Percentiles rank a stretch among this genome's conserved stretches.
Conservation (phyloP, 2,888 invertebrate genomes). For the Drosophila mimetica region DNA sequence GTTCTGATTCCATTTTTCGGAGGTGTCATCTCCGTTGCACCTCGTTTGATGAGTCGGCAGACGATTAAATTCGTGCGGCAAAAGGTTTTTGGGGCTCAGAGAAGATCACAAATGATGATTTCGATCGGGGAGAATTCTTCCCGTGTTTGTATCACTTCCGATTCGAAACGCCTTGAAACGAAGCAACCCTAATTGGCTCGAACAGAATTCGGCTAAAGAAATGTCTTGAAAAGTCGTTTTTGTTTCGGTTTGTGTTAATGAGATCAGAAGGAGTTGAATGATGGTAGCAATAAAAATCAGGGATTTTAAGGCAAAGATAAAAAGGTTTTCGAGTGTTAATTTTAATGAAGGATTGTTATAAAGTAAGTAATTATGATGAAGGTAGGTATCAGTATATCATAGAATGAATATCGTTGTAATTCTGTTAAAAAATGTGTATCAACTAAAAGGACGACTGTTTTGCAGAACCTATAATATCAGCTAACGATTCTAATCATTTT, state of each 20-base stretch:
- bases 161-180: conserved; percentile 48
- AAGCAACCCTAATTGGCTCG: conserved; percentile 39
- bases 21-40: conserved; percentile 73
- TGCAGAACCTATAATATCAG: too few species aligned
- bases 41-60: conserved; percentile 70
- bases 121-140: conserved; percentile 26
- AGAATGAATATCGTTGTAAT: background rate
- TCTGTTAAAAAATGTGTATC: background rate
- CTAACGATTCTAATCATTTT: too few species aligned
- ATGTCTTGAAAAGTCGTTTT: conserved; percentile 5
- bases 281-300: conserved; percentile 20
- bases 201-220: conserved; percentile 26
- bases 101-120: conserved; percentile 34
- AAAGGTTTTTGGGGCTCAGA: conserved; percentile 5
- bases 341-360: conserved; percentile 11
- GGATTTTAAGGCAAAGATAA: conserved; percentile 10
- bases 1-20: conserved; percentile 17
- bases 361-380: conserved; percentile 6
- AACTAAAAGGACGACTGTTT: too few species aligned
- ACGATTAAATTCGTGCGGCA: conserved; percentile 47
- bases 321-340: conserved; percentile 26
- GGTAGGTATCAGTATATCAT: background rate
- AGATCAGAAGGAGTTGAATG: conserved; percentile 40
- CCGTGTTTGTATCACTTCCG: conserved; percentile 61
- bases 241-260: conserved; percentile 20